A percentile compares a stretch with the other conserved stretches of the same genome.
phyloP scores from a whole-genome alignment of 2,888 invertebrate genomes.

The Deilephila elpenor region DNA sequence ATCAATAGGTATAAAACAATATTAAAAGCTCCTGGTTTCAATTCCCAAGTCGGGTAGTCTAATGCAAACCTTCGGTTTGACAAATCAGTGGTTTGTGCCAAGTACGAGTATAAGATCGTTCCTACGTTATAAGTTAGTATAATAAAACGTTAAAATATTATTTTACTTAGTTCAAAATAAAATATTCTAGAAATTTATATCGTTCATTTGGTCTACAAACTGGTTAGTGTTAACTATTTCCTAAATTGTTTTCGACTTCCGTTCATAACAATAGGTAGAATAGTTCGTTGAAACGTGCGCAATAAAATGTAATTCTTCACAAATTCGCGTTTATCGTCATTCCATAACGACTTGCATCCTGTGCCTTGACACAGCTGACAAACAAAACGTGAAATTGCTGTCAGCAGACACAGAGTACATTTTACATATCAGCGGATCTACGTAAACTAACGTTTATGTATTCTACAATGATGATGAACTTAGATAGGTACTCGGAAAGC shows the following conservation, averaged over 20 bases:
- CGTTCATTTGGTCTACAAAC: background rate
- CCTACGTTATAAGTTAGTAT: too few relatives aligned
- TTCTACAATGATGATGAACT: background rate
- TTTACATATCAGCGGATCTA: background rate
- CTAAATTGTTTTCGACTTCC: background rate
- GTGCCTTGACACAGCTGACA: constrained; percentile 35
- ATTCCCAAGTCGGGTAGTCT: too few relatives aligned
- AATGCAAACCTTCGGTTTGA: too few relatives aligned
- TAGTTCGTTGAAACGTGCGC: background rate
- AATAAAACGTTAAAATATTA: too few relatives aligned
- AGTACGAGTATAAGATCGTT: too few relatives aligned
- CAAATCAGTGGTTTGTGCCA: too few relatives aligned
- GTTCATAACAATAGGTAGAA: background rate
- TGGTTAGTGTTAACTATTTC: background rate
- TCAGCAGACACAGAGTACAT: background rate
- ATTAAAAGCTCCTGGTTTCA: too few relatives aligned
- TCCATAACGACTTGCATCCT: constrained; percentile 5
- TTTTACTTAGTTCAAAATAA: too few relatives aligned
- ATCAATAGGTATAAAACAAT: too few relatives aligned
- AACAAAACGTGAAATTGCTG: background rate
- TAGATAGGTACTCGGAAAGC: too few relatives aligned
- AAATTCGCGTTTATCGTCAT: background rate
- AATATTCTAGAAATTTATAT: too few relatives aligned
- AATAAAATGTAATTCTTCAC: constrained; percentile 10
- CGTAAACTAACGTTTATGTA: background rate